Evolutionary conservation across 1,140 invertebrate genomes (phyloP).

Genomic region (Oryzaephilus surinamensis): DNA sequence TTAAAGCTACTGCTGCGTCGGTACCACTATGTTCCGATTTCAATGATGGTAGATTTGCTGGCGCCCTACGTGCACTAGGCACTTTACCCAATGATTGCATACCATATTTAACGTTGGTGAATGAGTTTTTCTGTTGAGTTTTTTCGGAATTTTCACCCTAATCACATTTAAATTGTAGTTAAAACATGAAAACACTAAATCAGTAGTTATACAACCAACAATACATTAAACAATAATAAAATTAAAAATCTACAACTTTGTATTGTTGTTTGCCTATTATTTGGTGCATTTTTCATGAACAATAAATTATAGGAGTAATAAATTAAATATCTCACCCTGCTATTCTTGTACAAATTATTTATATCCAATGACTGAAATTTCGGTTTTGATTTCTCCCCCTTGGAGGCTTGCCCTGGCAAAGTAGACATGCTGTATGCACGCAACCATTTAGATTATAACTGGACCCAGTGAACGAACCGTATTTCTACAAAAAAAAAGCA

Average conservation of each 20-base stretch:
- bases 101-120: slow-evolving; percentile 87
- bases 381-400: slow-evolving; percentile 87
- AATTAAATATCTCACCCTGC: slow-evolving; percentile 58
- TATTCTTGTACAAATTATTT: slow-evolving; percentile 90
- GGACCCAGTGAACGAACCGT: slow-evolving; percentile 72
- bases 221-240: no score
- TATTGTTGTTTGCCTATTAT: no score
- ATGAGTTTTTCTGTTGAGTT: slow-evolving; percentile 76
- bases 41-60: slow-evolving; percentile 93
- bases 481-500: slow-evolving; percentile 46
- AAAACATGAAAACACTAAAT: slow-evolving; percentile 1
- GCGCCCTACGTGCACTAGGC: slow-evolving; percentile 85
- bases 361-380: slow-evolving; percentile 95
- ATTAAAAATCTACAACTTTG: no score
- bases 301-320: slow-evolving; percentile 3
- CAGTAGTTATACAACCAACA: no score
- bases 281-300: neutral
- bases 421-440: slow-evolving; percentile 47
- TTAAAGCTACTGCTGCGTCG: slow-evolving; percentile 35
- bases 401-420: slow-evolving; percentile 37
- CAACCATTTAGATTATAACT: slow-evolving; percentile 72
- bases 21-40: slow-evolving; percentile 67
- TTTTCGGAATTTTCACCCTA: slow-evolving; percentile 82
- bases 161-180: slow-evolving; percentile 18
- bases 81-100: slow-evolving; percentile 98